Evolutionary conservation across 2,113 vertebrate species (phyloP), one percentile per base, ranked within the genome.

Genomic region (Furnarius figulus): DNA sequence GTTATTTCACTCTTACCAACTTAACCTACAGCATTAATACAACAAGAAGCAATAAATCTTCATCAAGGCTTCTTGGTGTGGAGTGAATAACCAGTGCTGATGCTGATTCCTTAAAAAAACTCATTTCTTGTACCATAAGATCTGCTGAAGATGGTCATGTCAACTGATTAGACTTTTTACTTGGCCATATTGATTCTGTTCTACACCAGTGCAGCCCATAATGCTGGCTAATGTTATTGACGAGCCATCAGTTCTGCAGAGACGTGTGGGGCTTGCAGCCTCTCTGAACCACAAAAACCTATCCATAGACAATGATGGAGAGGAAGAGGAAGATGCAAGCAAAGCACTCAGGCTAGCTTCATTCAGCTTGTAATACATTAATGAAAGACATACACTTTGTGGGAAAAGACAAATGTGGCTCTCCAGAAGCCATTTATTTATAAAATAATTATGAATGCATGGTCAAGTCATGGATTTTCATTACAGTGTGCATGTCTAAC

Each of bases 141-240:
- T 98, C 96, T 97, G 98, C 97, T 97, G 98, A 98, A 98, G 98
- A 98, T 98, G 98, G 98, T 97, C 98, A 98, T 97, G 98, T 99
- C 98, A 98, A 99, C 98, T 94, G 98, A 98, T 98, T 98, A 98
- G 98, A 99, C 98, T 98, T 99, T 99, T 98, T 98, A 98, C 98
- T 99, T 97, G 98, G 97, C 94, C 44, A 74, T 99, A 99, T 99
- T 98, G 99, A 99, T 99, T 98, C 98, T 98, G 98, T 98, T 99
- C 98, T 98, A 98, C 98, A 99, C 98, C 97, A 97, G 98, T 98
- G 98, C 98, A 85, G 98, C 97, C 98, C 97, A 96, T 99, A 99
- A 98, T 99, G 98, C 98, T 98, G 98, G 98, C 98, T 99, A 99
- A 99, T 99, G 99, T 98, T 99, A 99, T 99, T 99, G 99, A 99